These are phyloP conservation scores for Macaria notata DNA, from an alignment of 2,888 invertebrate species.

Conservation along the genomic window DNA sequence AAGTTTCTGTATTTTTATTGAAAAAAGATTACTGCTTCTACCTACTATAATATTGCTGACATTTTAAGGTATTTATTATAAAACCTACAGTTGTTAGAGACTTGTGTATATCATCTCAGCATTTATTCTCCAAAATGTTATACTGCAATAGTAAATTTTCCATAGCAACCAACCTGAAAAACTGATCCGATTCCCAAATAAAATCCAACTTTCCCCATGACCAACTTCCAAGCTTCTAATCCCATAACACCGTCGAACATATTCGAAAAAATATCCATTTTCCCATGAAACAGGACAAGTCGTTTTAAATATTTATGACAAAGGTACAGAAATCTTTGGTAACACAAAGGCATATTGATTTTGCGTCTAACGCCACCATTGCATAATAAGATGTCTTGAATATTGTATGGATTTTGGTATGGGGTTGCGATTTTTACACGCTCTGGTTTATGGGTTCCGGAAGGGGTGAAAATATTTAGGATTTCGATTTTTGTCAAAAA, in stretches of 20 bases:
- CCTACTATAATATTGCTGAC: too few relatives aligned
- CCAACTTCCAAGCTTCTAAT: conserved; percentile 36
- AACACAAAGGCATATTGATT: conserved; percentile 73
- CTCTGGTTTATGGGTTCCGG: conserved; percentile 21
- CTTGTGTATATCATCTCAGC: too few relatives aligned
- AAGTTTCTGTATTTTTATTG: conserved; percentile 2
- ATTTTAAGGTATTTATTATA: too few relatives aligned
- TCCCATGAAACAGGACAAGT: conserved; percentile 39
- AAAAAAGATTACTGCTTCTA: neutral
- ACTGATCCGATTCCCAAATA: conserved; percentile 9
- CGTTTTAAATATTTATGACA: conserved; percentile 73
- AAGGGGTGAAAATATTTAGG: conserved; percentile 3
- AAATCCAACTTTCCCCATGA: conserved; percentile 22
- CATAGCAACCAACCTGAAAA: too few relatives aligned
- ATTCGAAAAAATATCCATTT: conserved; percentile 31
- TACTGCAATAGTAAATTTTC: too few relatives aligned
- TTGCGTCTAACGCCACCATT: conserved; percentile 66
- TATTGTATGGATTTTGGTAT: conserved; percentile 57
- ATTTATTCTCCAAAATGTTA: too few relatives aligned
- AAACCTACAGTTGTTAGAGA: too few relatives aligned
- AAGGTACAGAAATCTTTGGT: conserved; percentile 52
- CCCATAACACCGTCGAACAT: conserved; percentile 26
- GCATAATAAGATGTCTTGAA: conserved; percentile 71
- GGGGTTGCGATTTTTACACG: conserved; percentile 35
- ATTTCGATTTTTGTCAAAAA: too few relatives aligned